Conservation (phyloP, 2,888 invertebrate species). For the Operophtera brumata region DNA sequence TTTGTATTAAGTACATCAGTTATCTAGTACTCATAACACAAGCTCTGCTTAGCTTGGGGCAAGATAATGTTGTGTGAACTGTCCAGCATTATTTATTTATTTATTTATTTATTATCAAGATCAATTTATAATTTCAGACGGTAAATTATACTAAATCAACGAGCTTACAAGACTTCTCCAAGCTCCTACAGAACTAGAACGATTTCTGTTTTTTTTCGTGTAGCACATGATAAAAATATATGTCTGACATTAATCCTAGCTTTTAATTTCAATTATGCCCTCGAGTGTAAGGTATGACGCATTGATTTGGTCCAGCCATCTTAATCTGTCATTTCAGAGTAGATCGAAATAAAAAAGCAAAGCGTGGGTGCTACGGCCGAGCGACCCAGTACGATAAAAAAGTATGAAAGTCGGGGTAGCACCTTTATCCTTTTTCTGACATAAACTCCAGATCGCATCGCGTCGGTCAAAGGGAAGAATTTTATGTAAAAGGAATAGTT, state of each 20-base stretch:
- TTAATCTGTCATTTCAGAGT: slow-evolving; percentile 74
- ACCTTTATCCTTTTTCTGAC: slow-evolving; percentile 73
- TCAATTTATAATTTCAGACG: too few species aligned
- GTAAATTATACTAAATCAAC: too few species aligned
- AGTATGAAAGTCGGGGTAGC: slow-evolving; percentile 61
- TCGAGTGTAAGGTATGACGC: slow-evolving; percentile 44
- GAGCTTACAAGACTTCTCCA: too few species aligned
- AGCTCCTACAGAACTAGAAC: too few species aligned
- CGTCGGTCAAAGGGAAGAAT: slow-evolving; percentile 56
- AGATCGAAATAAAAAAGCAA: slow-evolving; percentile 57
- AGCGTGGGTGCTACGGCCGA: slow-evolving; percentile 33
- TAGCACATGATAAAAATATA: slow-evolving; percentile 2
- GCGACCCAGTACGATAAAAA: slow-evolving; percentile 46
- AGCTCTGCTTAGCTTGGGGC: too few species aligned
- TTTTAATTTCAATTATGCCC: slow-evolving; percentile 9
- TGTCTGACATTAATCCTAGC: slow-evolving; percentile 26
- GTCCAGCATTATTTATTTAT: too few species aligned
- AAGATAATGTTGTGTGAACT: too few species aligned
- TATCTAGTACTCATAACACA: too few species aligned
- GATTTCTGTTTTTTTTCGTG: too few species aligned
- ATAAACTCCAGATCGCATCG: slow-evolving; percentile 75
- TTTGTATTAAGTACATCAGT: too few species aligned
- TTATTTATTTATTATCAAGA: too few species aligned
- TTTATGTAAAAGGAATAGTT: slow-evolving; percentile 61
- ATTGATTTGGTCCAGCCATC: slow-evolving; percentile 51